Base-by-base conservation (phyloP, 2,113 vertebrate species). In the Andinoacara biseriatus region DNA sequence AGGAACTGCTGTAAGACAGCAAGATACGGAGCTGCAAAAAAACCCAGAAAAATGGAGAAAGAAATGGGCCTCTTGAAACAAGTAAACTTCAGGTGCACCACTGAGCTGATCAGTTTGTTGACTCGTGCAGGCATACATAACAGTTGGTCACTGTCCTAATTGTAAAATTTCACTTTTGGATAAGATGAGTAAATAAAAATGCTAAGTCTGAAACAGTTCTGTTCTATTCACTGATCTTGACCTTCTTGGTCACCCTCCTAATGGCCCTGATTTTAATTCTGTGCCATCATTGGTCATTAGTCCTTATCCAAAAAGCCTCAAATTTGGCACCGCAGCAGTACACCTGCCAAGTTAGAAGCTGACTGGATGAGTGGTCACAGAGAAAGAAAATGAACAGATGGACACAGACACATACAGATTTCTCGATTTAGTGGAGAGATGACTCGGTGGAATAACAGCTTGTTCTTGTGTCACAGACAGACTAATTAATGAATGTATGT, bases 401-500 rank as follows among this genome's bases (percentile, higher is more conserved):
- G 65, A 69, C 43, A 20, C 15, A 20, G 43, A 49, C 43, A 69
- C 10, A 13, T 52, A 52, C 65, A 69, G 43, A 69, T 46, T 69
- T 69, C 26, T 15, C 22, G 29, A 52, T 69, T 69, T 52, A 52
- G 17, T 52, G 65, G 15, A 10, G 65, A 52, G 65, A 26, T 26
- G 43, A 69, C 43, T 69, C 10, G 3, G 17, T 69, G 65, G 46
- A 69, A 52, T 31, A 49, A 69, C 65, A 52, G 65, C 24, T 52
- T 69, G 65, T 69, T 52, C 63, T 69, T 69, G 43, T 29, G 63
- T 69, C 43, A 20, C 65, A 69, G 43, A 69, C 65, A 49, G 43
- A 29, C 65, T 49, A 49, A 69, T 49, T 49, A 69, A 69, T 49
- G 15, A 69, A 43, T 7, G 65, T 7, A 29, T 69, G 65, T 29